phyloP scores from a whole-genome alignment of 2,113 vertebrate genomes.

The Paedocypris sp. region DNA sequence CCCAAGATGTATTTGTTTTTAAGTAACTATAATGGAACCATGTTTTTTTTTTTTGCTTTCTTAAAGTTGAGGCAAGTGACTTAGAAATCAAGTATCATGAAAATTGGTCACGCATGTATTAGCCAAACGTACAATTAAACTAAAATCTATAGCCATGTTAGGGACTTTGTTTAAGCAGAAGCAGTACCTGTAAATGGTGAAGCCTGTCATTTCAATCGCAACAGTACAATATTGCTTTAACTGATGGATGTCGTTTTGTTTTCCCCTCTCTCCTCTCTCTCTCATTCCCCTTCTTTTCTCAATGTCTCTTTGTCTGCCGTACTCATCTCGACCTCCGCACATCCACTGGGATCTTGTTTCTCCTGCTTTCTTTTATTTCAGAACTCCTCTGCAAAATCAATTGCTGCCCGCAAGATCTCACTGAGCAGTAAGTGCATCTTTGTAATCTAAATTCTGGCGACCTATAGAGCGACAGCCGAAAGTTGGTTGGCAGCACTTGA shows the following conservation, averaged over 20 bases:
- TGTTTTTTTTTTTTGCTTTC: background rate
- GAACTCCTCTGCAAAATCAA: conserved; percentile 60
- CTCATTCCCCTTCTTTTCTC: conserved; percentile 40
- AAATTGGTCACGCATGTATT: conserved; percentile 22
- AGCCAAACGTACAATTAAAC: background rate
- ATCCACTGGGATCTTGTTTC: conserved; percentile 65
- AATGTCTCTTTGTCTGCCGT: conserved; percentile 33
- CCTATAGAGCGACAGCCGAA: background rate
- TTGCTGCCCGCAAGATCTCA: conserved; percentile 66
- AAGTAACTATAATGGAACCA: conserved; percentile 25
- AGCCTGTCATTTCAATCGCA: conserved; percentile 22
- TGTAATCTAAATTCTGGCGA: background rate
- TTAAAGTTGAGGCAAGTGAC: conserved; percentile 1
- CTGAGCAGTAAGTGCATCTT: conserved; percentile 52
- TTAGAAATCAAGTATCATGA: background rate
- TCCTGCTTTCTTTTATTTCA: conserved; percentile 51
- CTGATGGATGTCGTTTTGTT: conserved; percentile 45
- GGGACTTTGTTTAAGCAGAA: background rate
- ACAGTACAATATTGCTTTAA: conserved; percentile 28
- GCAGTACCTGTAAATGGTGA: background rate
- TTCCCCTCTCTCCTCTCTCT: conserved; percentile 15
- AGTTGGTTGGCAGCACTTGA: too few relatives aligned
- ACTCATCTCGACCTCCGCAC: conserved; percentile 52
- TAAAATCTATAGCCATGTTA: background rate
- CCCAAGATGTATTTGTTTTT: conserved; percentile 48